Conservation (phyloP, 2,888 invertebrate species). For the Chrysolina oricalcia region DNA sequence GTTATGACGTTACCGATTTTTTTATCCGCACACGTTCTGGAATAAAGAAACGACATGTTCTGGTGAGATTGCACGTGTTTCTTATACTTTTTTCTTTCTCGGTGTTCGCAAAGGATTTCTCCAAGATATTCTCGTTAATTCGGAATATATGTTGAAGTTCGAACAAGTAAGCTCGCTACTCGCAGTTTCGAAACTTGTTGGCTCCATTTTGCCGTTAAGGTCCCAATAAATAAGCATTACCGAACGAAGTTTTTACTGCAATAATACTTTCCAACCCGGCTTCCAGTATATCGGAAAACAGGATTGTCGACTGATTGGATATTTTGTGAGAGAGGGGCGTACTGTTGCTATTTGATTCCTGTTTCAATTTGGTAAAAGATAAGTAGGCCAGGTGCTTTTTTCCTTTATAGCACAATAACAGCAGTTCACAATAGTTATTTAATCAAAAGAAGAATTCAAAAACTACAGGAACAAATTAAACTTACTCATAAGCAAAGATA, state of each 20-base stretch:
- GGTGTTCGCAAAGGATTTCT: constrained; percentile 22
- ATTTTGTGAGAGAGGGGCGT: neutral
- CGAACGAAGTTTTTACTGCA: constrained; percentile 14
- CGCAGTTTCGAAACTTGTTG: constrained; percentile 10
- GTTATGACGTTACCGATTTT: neutral
- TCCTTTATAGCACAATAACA: no score
- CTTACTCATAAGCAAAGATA: no score
- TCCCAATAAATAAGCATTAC: constrained; percentile 23
- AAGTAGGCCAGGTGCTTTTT: neutral
- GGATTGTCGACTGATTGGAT: constrained; percentile 3
- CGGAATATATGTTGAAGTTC: constrained; percentile 1
- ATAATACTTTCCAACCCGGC: constrained; percentile 14
- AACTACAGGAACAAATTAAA: no score
- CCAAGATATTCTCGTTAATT: constrained; percentile 24
- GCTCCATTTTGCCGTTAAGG: constrained; percentile 7
- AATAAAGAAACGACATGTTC: constrained; percentile 14
- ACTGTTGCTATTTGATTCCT: neutral
- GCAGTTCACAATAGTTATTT: no score
- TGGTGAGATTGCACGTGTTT: constrained; percentile 10
- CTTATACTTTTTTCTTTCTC: constrained; percentile 14
- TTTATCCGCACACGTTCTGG: neutral
- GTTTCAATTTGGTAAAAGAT: neutral
- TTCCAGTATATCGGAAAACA: constrained; percentile 4
- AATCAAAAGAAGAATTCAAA: no score
- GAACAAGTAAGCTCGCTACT: constrained; percentile 19